Percentiles rank a stretch among this genome's conserved stretches.
phyloP scores from a whole-genome alignment of 2,797 vertebrate genomes.

The Champsocephalus gunnari region DNA sequence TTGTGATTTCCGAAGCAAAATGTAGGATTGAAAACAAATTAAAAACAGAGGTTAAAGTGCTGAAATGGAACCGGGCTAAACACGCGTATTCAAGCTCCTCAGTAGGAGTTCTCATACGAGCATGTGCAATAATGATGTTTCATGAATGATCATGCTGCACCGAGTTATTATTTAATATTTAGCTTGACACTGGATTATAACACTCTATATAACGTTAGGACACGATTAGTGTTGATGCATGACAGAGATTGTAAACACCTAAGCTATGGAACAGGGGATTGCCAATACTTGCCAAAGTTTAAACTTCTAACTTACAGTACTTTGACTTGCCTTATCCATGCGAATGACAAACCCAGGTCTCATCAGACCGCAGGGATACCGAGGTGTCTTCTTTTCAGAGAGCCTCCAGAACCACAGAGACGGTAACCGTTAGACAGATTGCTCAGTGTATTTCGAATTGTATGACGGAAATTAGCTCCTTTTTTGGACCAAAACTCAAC shows the following conservation, averaged over 20 bases:
- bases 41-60: constrained; percentile 41
- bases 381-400: constrained; percentile 45
- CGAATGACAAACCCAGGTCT: constrained; percentile 53
- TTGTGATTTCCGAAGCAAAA: constrained; percentile 21
- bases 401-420: constrained; percentile 57
- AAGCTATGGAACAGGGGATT: constrained; percentile 58
- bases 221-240: constrained; percentile 78
- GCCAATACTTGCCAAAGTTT: constrained; percentile 86
- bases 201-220: constrained; percentile 58
- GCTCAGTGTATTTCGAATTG: constrained; percentile 44
- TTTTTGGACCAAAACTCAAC: constrained; percentile 81
- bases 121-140: constrained; percentile 86
- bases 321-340: constrained; percentile 77
- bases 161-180: constrained; percentile 52
- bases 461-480: constrained; percentile 46
- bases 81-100: constrained; percentile 73
- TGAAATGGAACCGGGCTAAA: constrained; percentile 71
- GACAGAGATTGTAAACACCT: constrained; percentile 59
- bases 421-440: constrained; percentile 71
- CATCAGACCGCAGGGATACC: constrained; percentile 16
- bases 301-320: constrained; percentile 72
- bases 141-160: constrained; percentile 71
- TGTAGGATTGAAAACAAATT: not conserved
- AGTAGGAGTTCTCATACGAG: constrained; percentile 74
- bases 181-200: constrained; percentile 75